Conservation (phyloP, 2,888 invertebrate genomes). For the Drosophila peninsularis region DNA sequence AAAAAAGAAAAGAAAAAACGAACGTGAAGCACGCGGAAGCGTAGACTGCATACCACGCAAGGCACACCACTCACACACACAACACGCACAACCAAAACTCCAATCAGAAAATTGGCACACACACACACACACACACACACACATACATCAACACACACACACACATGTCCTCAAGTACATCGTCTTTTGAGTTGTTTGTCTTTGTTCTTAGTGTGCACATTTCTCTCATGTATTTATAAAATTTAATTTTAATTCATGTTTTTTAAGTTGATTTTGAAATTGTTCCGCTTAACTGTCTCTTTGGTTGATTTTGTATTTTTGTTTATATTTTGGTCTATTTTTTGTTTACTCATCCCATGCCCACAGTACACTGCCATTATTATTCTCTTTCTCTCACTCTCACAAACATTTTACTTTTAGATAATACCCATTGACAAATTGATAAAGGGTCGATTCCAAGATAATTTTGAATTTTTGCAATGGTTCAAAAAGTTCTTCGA, state of each 20-base stretch:
- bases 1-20: constrained; percentile 31
- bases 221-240: constrained; percentile 4
- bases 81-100: constrained; percentile 20
- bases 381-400: constrained; percentile 54
- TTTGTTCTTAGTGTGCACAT: constrained; percentile 44
- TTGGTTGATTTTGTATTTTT: constrained; percentile 28
- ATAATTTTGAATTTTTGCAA: constrained; percentile 99
- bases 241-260: neutral
- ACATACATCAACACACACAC: constrained; percentile 28
- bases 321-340: neutral
- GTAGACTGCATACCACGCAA: constrained; percentile 17
- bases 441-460: constrained; percentile 99
- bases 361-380: constrained; percentile 61
- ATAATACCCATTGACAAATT: constrained; percentile 87
- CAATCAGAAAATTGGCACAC: constrained; percentile 13
- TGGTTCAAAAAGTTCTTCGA: constrained; percentile 99
- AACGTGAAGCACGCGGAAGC: constrained; percentile 71
- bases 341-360: constrained; percentile 24
- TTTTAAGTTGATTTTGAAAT: constrained; percentile 1
- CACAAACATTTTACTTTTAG: constrained; percentile 80
- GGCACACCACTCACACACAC: constrained; percentile 16
- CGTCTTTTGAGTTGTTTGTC: constrained; percentile 34
- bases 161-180: constrained; percentile 26
- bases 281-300: constrained; percentile 18
- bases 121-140: constrained; percentile 16